A percentile compares a stretch with the other conserved stretches of the same genome.
Conservation (phyloP, 2,888 invertebrate genomes). For the Monoplex corrugatus region DNA sequence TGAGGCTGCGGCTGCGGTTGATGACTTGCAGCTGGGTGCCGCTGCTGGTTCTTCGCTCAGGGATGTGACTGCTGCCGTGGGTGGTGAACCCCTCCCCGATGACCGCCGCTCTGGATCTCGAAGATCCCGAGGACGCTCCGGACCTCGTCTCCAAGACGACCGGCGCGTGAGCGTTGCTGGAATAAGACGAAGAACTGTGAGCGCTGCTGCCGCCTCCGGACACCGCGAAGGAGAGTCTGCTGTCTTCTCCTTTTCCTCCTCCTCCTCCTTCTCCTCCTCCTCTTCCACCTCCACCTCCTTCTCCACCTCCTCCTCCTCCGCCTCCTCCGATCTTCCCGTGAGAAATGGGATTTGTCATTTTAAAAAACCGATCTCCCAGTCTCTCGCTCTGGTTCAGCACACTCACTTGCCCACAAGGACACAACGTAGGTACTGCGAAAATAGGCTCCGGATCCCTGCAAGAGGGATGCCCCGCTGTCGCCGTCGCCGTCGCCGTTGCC, state of each 20-base stretch:
- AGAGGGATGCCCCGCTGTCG: background rate
- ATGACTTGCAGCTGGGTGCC: background rate
- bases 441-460: slow-evolving; percentile 32
- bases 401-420: slow-evolving; percentile 25
- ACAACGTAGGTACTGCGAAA: slow-evolving; percentile 45
- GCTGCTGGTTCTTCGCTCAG: background rate
- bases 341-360: no score
- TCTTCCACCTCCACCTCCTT: no score
- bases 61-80: background rate
- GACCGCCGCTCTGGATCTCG: background rate
- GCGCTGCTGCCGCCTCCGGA: slow-evolving; percentile 3
- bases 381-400: background rate
- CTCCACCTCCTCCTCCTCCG: no score
- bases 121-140: background rate
- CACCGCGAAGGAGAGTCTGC: slow-evolving; percentile 2
- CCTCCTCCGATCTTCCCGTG: no score
- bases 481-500: slow-evolving; percentile 34
- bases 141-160: background rate
- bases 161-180: background rate
- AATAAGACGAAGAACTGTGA: slow-evolving; percentile 15
- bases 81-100: background rate
- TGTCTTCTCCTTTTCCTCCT: slow-evolving; percentile 21
- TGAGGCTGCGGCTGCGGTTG: background rate
- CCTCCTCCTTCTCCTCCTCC: background rate
- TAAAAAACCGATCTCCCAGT: no score